These are phyloP conservation scores for Cyclargus thomasi DNA, from an alignment of 1,140 invertebrate genomes.

Conservation along the genomic window DNA sequence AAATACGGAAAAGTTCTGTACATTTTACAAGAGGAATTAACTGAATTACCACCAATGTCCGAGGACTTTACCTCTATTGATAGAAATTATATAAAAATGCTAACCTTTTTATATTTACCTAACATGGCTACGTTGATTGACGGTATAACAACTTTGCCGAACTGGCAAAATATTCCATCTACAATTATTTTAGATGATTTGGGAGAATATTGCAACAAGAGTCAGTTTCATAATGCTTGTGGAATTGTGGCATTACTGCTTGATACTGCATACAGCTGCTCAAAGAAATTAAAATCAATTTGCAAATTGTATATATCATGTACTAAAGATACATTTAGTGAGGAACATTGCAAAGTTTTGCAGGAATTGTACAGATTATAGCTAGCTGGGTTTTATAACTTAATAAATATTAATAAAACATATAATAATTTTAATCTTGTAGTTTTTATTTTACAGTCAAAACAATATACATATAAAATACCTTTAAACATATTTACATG, in stretches of 20 bases:
- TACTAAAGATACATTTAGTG: constrained; percentile 36
- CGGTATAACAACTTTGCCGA: constrained; percentile 43
- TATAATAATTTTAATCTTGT: too few relatives aligned
- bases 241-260: constrained; percentile 49
- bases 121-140: constrained; percentile 47
- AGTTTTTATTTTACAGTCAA: too few relatives aligned
- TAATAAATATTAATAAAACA: too few relatives aligned
- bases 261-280: constrained; percentile 43
- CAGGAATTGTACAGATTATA: constrained; percentile 41
- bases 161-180: constrained; percentile 60
- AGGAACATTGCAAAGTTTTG: constrained; percentile 46
- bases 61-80: constrained; percentile 50
- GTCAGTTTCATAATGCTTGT: constrained; percentile 49
- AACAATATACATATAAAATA: too few relatives aligned
- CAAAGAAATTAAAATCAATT: constrained; percentile 28
- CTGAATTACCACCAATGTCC: constrained; percentile 54
- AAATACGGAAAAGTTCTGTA: constrained; percentile 61
- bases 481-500: too few relatives aligned
- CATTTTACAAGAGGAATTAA: constrained; percentile 53
- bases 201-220: constrained; percentile 42
- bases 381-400: too few relatives aligned
- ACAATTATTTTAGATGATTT: constrained; percentile 60
- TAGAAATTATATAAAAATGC: constrained; percentile 63
- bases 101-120: constrained; percentile 57
- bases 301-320: constrained; percentile 48